Evolutionary conservation across 1,140 invertebrate species (phyloP), one percentile per base, ranked within the genome.

Genomic region (Bombus confusus): DNA sequence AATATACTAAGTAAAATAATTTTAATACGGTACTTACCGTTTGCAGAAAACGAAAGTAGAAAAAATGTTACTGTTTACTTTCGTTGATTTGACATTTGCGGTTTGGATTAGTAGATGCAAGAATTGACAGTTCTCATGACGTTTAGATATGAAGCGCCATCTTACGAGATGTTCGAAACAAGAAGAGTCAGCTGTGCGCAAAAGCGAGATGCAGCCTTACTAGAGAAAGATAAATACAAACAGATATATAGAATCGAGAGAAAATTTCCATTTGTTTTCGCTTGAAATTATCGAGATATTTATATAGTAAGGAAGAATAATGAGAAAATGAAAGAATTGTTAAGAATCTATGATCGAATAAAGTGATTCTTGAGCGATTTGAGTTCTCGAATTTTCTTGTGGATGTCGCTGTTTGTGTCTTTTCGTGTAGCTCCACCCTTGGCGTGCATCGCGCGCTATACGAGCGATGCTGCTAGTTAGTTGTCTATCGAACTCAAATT

Each of bases 51-150:
- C 4, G 41, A 25, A 28, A 34, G 13, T 74, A 66, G 22, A 43
- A 57, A 73, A 80, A n/a, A 9, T 3, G 3, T 57, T 15, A 31
- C 31, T 81, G 83, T 74, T 85, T 81, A 47, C 34, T 68, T 74
- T 43, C 52, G 37, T n/a, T 43, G 34, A 74, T 81, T 64, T 85
- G 83, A 85, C 71, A 85, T 41, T 81, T 81, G 57, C 12, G 22
- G 8, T 57, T 66, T 28, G 0, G 69, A 73, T 15, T 31, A 22
- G 59, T 52, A 68, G 34, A 37, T 39, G 28, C 18, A 34, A 34
- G 34, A 74, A 85, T 85, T 72, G 78, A 80, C 77, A 80, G 28
- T 81, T 81, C 59, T 59, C 69, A 3, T 66, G 71, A 74, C 71
- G 37, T 81, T 81, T 47, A 73, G 34, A 1, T 28, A 13, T 0